These are phyloP conservation scores for Sylvilagus bachmani DNA, from an alignment of 2,113 vertebrate species.

Conservation along the genomic window DNA sequence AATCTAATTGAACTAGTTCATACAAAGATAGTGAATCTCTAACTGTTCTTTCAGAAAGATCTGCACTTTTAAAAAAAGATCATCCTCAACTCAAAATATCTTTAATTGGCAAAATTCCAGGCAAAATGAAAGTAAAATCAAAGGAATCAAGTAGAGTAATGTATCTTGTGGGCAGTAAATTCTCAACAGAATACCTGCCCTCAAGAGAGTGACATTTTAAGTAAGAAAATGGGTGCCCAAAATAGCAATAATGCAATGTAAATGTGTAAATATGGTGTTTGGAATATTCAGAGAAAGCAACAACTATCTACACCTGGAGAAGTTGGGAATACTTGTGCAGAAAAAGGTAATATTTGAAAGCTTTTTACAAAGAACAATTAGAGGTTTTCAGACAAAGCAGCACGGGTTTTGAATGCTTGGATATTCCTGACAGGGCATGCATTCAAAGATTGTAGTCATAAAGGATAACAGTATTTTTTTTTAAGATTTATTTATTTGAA, in stretches of 20 bases:
- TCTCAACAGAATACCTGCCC: not conserved
- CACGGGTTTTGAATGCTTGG: not conserved
- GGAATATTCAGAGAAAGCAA: not conserved
- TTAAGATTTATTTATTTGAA: too few relatives aligned
- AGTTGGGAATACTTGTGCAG: not conserved
- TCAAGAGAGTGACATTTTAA: not conserved
- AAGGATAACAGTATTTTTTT: conserved; percentile 44
- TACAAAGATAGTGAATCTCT: not conserved
- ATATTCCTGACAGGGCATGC: not conserved
- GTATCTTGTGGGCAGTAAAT: not conserved
- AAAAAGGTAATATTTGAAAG: not conserved
- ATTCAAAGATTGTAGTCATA: not conserved
- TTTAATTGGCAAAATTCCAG: conserved; percentile 28
- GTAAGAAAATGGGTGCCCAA: not conserved
- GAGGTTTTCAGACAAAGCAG: not conserved
- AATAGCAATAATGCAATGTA: not conserved
- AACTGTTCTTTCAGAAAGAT: not conserved
- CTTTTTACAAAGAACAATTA: not conserved
- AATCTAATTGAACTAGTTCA: conserved; percentile 14
- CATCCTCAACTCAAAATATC: not conserved
- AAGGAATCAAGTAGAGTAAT: conserved; percentile 8
- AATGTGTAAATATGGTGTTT: not conserved
- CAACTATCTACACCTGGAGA: not conserved
- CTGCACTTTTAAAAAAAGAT: not conserved
- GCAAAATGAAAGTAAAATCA: not conserved